A percentile compares a stretch with the other conserved stretches of the same genome.
Conservation (phyloP, 2,113 vertebrate genomes). For the Podocnemis expansa region DNA sequence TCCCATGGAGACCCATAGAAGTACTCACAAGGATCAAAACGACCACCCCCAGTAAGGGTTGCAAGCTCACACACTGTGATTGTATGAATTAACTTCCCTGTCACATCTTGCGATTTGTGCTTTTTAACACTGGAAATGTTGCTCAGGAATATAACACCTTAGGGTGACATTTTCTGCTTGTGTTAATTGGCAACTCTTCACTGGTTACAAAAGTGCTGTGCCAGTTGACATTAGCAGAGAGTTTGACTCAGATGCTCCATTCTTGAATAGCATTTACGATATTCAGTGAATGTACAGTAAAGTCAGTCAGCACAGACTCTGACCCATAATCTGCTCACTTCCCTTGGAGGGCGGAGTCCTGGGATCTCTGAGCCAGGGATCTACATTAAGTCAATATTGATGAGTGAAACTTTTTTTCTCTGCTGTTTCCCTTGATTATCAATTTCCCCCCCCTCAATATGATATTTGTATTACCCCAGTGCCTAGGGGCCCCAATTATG, state of each 20-base stretch:
- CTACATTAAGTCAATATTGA: background rate
- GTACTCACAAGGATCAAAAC: background rate
- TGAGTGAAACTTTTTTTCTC: background rate
- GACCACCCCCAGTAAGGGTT: background rate
- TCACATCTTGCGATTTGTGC: background rate
- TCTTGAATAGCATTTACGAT: background rate
- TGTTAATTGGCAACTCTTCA: rapidly evolving
- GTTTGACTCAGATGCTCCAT: background rate
- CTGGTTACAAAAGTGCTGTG: background rate
- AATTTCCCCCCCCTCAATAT: no score
- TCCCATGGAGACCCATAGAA: background rate
- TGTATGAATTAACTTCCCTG: background rate
- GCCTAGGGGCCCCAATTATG: background rate
- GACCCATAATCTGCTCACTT: background rate
- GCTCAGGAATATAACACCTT: background rate
- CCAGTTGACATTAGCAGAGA: background rate
- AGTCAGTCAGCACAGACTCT: background rate
- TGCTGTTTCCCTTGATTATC: background rate
- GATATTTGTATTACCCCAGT: background rate
- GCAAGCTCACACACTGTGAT: rapidly evolving
- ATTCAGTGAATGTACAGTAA: no score
- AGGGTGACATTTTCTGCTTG: rapidly evolving
- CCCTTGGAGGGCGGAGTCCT: background rate
- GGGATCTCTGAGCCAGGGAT: background rate
- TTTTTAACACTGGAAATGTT: background rate